Conservation (phyloP, 2,113 vertebrate genomes). For the Actenoides lindsayi region DNA sequence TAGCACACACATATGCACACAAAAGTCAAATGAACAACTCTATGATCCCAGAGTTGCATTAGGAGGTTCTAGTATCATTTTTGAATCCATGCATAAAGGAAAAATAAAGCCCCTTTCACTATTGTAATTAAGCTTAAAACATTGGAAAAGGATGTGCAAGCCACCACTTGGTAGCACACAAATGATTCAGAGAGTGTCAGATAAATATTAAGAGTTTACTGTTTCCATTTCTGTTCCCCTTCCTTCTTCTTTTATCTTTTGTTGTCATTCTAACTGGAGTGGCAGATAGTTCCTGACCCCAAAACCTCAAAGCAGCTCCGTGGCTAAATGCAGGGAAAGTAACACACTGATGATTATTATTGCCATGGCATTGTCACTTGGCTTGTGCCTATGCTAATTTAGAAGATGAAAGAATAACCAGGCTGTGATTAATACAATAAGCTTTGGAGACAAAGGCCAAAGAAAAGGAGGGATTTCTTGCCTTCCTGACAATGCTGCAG, state of each 20-base stretch:
- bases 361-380: background rate
- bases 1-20: background rate
- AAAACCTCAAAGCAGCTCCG: background rate
- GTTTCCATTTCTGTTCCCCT: background rate
- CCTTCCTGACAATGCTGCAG: background rate
- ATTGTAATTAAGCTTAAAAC: background rate
- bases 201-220: background rate
- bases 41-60: background rate
- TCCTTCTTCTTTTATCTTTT: background rate
- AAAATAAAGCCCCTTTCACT: background rate
- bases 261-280: background rate
- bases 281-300: background rate
- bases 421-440: background rate
- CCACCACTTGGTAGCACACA: rapidly evolving
- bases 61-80: background rate
- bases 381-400: background rate
- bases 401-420: background rate
- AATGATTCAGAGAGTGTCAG: background rate
- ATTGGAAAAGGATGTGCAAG: background rate
- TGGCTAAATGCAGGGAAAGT: background rate
- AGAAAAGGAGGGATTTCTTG: background rate
- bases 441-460: background rate
- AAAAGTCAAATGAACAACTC: background rate
- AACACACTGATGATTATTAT: rapidly evolving
- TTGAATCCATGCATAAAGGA: background rate